These are phyloP conservation scores for Cyanistes caeruleus DNA, from an alignment of 2,113 vertebrate genomes.

Conservation along the genomic window DNA sequence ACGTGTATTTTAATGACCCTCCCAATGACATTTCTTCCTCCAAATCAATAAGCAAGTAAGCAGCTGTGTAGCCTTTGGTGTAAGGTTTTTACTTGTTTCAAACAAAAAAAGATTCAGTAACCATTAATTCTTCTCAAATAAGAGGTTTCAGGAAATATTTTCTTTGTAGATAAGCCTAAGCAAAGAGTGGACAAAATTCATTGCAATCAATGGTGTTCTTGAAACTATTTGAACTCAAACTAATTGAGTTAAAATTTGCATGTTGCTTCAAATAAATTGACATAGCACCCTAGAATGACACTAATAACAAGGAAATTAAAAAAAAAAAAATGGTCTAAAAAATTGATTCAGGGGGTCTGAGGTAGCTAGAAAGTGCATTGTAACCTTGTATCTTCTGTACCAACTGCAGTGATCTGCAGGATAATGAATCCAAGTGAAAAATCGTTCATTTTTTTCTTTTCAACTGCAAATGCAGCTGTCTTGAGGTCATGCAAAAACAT, in stretches of 20 bases:
- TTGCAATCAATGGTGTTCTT: accelerated
- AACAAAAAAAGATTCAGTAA: not conserved
- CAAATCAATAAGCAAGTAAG: not conserved
- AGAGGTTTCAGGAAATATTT: not conserved
- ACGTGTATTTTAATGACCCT: not conserved
- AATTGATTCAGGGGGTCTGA: not conserved
- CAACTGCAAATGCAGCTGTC: not conserved
- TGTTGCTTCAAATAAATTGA: not conserved
- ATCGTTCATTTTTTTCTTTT: not conserved
- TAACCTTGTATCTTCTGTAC: not conserved
- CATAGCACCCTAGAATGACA: not conserved
- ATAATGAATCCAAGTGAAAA: not conserved
- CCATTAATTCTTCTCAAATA: not conserved
- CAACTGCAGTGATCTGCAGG: not conserved
- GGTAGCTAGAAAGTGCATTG: not conserved
- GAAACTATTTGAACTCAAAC: not conserved
- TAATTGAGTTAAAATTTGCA: not conserved
- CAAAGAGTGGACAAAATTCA: not conserved
- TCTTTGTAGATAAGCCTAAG: not conserved
- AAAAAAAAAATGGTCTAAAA: not conserved
- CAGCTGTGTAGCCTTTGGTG: not conserved
- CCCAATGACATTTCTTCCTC: not conserved
- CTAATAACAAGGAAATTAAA: not conserved
- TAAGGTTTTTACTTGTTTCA: not conserved
- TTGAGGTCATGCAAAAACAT: not conserved